Conservation (phyloP, 2,888 invertebrate genomes). For the Xanthia togata region DNA sequence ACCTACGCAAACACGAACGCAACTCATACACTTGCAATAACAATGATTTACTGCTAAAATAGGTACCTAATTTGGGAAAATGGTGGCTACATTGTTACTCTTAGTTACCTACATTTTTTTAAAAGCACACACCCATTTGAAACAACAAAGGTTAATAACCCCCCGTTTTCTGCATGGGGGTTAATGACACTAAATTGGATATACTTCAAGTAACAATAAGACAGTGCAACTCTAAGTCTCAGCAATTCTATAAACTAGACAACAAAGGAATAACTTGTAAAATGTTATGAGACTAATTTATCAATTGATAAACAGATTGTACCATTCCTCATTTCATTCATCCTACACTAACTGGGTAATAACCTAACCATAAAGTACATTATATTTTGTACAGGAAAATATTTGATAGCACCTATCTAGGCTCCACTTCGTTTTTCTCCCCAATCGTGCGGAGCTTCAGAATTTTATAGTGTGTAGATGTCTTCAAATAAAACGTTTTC, state of each 20-base stretch:
- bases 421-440: too few relatives aligned
- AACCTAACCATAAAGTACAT: not conserved
- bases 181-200: not conserved
- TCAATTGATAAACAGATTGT: slow-evolving; percentile 16
- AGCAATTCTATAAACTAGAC: not conserved
- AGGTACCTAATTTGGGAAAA: not conserved
- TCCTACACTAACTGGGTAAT: not conserved
- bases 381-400: not conserved
- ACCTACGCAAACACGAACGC: too few relatives aligned
- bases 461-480: too few relatives aligned
- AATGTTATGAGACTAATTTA: not conserved
- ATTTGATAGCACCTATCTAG: slow-evolving; percentile 6
- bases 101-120: not conserved
- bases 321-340: not conserved
- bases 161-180: not conserved
- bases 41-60: not conserved
- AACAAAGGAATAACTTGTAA: slow-evolving; percentile 23
- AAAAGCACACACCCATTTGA: not conserved
- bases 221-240: not conserved
- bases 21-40: not conserved
- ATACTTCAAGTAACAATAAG: not conserved
- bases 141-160: not conserved
- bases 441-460: too few relatives aligned
- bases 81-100: not conserved
- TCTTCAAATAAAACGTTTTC: too few relatives aligned